Base-by-base conservation (phyloP, 2,888 invertebrate species). In the Terebella lapidaria region DNA sequence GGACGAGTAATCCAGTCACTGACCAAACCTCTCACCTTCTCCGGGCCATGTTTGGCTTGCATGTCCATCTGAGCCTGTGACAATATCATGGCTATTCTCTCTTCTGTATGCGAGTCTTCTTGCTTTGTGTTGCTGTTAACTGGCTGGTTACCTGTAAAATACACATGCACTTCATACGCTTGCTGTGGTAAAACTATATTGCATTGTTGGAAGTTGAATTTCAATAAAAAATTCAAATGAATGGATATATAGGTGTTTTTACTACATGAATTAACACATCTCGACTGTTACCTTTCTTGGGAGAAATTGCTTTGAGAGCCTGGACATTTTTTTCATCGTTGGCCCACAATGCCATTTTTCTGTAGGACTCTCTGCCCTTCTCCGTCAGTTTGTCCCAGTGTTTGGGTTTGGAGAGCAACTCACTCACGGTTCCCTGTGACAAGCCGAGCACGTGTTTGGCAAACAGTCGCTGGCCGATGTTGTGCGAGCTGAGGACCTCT, bases 291-390 rank as follows among this genome's bases (percentile, higher is more conserved):
- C 80, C 80, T 75, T 81, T 81, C 67, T 80, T 77, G 55, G 81
- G 81, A 84, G 96, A 94, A 81, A 99, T 89, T 70, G 94, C 92
- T 84, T 99, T 97, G 81, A 99, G 88, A 74, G 96, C 89, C 86
- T 94, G 87, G 76, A 99, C 92, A 75, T 97, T 95, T 76, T 91
- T 90, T 79, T 96, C 95, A 84, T 97, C 97, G 81, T 91, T 91
- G 70, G 96, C 94, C 99, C 99, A 99, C 74, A 94, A 94, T 84
- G 96, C 94, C 94, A 99, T 99, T 84, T 97, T 96, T 76, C 99
- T 86, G 84, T 99, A 99, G 73, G 96, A 96, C 84, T 99, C 99
- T 59, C 97, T 86, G 35, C 99, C 99, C 82, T 99, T 99, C 84
- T 99, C 99, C 61, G 99, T 99, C 77, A 99, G 85, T 83, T 97